These are phyloP conservation scores for Melanogrammus aeglefinus DNA, from an alignment of 2,797 vertebrate species.

Conservation along the genomic window DNA sequence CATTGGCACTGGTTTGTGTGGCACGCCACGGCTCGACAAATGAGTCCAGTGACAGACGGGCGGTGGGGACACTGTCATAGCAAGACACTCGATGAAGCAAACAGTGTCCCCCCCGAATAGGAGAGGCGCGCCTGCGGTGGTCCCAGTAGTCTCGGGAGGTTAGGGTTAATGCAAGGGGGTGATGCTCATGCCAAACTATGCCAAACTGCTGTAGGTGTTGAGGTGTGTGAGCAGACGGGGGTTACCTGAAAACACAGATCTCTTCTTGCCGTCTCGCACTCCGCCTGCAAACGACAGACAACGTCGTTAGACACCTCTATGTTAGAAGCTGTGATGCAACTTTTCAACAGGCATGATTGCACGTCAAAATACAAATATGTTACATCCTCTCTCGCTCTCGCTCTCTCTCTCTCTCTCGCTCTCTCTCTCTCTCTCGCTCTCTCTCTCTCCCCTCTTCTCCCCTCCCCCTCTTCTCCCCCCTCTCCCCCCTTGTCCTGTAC, in stretches of 20 bases:
- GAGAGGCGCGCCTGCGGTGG: no score
- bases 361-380: no score
- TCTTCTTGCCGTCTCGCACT: conserved; percentile 70
- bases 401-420: no score
- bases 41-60: conserved; percentile 61
- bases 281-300: conserved; percentile 60
- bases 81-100: conserved; percentile 11
- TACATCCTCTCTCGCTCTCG: no score
- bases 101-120: neutral
- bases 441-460: no score
- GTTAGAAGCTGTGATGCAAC: no score
- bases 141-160: neutral
- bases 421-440: no score
- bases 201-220: neutral
- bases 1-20: conserved; percentile 52
- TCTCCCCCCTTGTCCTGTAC: no score
- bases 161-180: neutral
- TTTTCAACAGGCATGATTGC: no score
- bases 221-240: neutral
- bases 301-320: neutral
- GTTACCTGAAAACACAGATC: conserved; percentile 82
- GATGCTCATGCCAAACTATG: neutral
- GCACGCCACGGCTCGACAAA: conserved; percentile 40
- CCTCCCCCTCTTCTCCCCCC: no score
- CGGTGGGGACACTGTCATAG: conserved; percentile 31